Conservation (phyloP, 2,888 invertebrate species). For the Drosophila hamatofila region DNA sequence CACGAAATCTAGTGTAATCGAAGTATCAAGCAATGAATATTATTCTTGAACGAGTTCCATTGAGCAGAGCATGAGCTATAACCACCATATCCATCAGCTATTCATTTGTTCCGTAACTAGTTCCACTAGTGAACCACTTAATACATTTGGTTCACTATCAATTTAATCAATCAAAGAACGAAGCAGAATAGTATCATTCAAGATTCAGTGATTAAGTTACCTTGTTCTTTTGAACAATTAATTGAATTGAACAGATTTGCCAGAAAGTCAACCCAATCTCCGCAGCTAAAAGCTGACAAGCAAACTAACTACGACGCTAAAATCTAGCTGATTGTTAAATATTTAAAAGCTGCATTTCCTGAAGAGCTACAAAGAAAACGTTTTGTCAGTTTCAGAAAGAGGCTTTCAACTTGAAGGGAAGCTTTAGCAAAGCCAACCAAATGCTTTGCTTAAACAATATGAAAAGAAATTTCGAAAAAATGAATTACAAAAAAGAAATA, state of each 20-base stretch:
- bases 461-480: conserved; percentile 5
- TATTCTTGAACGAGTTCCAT: no score
- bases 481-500: background rate
- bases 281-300: background rate
- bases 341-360: conserved; percentile 1
- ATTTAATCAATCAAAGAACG: no score
- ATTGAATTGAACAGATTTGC: background rate
- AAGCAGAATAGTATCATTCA: no score
- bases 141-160: no score
- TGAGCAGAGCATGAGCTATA: no score
- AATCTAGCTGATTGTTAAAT: conserved; percentile 6
- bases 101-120: no score
- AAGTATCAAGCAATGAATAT: no score
- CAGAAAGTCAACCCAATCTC: background rate
- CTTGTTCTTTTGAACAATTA: background rate
- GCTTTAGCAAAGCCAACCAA: conserved; percentile 1
- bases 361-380: background rate
- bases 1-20: no score
- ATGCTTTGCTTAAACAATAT: background rate
- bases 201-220: background rate
- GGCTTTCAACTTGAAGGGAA: conserved; percentile 1
- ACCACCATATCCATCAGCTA: no score
- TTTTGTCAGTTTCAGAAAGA: background rate
- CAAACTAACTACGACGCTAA: background rate
- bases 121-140: no score